A percentile compares a stretch with the other conserved stretches of the same genome.
Conservation (phyloP, 2,113 vertebrate species). For the Gymnobelideus leadbeateri region DNA sequence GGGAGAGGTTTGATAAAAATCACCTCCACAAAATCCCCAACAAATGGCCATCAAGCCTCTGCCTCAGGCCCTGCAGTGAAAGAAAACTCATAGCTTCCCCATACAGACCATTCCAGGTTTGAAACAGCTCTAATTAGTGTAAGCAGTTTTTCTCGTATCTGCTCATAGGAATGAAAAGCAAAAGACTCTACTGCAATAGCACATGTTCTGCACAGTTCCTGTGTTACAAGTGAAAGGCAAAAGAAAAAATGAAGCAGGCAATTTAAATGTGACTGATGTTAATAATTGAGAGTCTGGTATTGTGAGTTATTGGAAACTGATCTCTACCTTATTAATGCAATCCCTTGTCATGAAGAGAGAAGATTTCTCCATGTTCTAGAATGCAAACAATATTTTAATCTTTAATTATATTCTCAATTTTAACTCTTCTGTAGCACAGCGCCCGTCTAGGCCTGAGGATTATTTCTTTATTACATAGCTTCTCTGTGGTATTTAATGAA, state of each 20-base stretch:
- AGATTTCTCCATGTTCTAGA: constrained; percentile 83
- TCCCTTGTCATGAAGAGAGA: constrained; percentile 82
- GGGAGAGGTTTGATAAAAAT: not conserved
- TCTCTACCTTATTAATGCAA: constrained; percentile 90
- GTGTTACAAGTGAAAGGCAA: constrained; percentile 58
- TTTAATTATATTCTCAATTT: constrained; percentile 90
- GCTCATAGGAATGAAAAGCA: constrained; percentile 60
- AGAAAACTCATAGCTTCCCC: not conserved
- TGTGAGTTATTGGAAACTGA: constrained; percentile 87
- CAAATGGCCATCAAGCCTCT: not conserved
- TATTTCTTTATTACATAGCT: constrained; percentile 89
- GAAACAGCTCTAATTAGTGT: not conserved
- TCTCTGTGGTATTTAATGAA: constrained; percentile 88
- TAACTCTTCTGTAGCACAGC: constrained; percentile 82
- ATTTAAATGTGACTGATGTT: constrained; percentile 71
- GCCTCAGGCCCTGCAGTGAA: not conserved
- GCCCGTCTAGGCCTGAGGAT: constrained; percentile 83
- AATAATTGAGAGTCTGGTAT: constrained; percentile 77
- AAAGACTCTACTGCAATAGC: constrained; percentile 61
- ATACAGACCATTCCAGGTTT: not conserved
- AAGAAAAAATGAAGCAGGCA: constrained; percentile 55
- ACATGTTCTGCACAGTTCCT: constrained; percentile 59
- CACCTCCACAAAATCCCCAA: not conserved
- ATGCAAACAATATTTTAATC: constrained; percentile 90
- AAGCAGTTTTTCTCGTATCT: not conserved